A percentile compares a stretch with the other conserved stretches of the same genome.
These are phyloP conservation scores for Cynoglossus semilaevis DNA, from an alignment of 2,113 vertebrate genomes.

Conservation along the genomic window DNA sequence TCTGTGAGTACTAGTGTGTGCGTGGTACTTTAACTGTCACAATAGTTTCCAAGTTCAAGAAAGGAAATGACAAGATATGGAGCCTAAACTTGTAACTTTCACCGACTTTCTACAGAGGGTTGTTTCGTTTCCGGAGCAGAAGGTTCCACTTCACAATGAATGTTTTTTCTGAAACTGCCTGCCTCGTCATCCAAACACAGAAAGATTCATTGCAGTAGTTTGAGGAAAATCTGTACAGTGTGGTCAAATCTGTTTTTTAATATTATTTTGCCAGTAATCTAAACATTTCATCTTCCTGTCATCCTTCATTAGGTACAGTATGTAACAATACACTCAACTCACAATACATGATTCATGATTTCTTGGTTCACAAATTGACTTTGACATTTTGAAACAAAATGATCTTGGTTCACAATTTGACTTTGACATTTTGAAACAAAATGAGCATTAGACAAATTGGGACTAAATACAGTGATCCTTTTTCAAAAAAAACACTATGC, in stretches of 20 bases:
- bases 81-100: constrained; percentile 24
- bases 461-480: no score
- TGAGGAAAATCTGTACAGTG: background rate
- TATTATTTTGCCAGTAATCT: background rate
- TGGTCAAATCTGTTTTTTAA: background rate
- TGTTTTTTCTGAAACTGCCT: constrained; percentile 5
- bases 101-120: constrained; percentile 21
- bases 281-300: background rate
- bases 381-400: no score
- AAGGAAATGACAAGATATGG: constrained; percentile 21
- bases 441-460: no score
- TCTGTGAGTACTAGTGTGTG: background rate
- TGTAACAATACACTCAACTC: no score
- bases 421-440: no score
- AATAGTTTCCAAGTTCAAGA: constrained; percentile 3
- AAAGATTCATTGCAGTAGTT: no score
- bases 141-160: constrained; percentile 10
- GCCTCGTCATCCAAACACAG: background rate
- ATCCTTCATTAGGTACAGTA: background rate
- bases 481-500: no score
- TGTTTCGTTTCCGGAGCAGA: constrained; percentile 16
- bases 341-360: no score
- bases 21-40: background rate
- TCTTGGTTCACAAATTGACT: no score
- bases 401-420: no score